Conservation (phyloP, 1,140 invertebrate genomes). For the Drosophila mojavensis region DNA sequence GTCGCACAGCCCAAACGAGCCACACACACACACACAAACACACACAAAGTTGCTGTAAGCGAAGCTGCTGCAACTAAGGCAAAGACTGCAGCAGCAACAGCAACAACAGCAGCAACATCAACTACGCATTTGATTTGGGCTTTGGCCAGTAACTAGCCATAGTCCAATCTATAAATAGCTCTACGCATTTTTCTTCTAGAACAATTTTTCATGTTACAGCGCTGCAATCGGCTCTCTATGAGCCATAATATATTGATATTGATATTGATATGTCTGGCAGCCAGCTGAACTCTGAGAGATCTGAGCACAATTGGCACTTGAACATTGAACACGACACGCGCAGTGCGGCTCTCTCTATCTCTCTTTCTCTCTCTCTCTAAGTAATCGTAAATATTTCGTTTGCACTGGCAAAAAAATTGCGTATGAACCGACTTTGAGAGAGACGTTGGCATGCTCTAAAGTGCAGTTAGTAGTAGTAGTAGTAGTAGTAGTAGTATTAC, state of each 20-base stretch:
- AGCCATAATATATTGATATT: constrained; percentile 30
- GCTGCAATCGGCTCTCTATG: neutral
- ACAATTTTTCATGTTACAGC: constrained; percentile 39
- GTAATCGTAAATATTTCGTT: neutral
- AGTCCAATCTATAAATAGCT: constrained; percentile 30
- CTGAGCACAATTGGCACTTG: constrained; percentile 8
- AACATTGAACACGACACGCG: neutral
- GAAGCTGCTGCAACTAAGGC: constrained; percentile 26
- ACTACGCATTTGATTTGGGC: constrained; percentile 52
- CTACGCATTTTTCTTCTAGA: constrained; percentile 20
- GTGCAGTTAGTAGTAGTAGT: too few species aligned
- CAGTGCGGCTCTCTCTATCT: neutral
- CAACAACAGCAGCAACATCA: neutral
- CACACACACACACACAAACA: too few species aligned
- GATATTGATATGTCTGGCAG: constrained; percentile 14
- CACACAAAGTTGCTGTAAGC: constrained; percentile 16
- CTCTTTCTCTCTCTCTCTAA: neutral
- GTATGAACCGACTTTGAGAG: too few species aligned
- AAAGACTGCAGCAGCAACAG: too few species aligned
- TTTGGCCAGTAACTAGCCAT: constrained; percentile 18
- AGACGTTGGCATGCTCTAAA: too few species aligned
- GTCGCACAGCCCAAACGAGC: neutral
- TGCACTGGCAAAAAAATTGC: neutral
- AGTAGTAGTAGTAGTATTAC: too few species aligned
- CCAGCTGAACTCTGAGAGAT: neutral